Evolutionary conservation across 2,888 invertebrate genomes (phyloP), one percentile per base, ranked within the genome.

Genomic region (Lasioglossum malachurum): DNA sequence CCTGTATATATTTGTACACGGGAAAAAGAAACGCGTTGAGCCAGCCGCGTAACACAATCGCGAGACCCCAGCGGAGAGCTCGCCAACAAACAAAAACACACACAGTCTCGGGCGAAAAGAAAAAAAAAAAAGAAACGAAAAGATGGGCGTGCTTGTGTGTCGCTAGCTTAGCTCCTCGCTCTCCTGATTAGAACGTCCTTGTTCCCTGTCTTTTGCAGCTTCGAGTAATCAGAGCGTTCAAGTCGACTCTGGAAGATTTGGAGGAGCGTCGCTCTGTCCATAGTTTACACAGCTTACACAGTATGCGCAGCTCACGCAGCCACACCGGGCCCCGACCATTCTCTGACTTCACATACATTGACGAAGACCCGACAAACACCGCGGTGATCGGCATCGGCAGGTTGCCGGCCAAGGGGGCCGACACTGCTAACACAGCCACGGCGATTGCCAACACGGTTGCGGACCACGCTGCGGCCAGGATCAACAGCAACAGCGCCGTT

Each of bases 141-240:
- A 69, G 19, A 10, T 23, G 35, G 91, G 92, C 92, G 92, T 92
- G 94, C 93, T 94, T 94, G 93, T 94, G 94, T 94, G 94, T 94
- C 93, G 94, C 93, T 94, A 93, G 93, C 94, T 93, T 94, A 93
- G 94, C 93, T 94, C 93, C 94, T 94, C 94, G 94, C 93, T 92
- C 67, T 95, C 94, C 94, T 93, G 95, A 93, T 69, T 95, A 94
- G 95, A 94, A 95, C 94, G 94, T 95, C 95, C 95, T 82, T 69
- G 60, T 95, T 95, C 96, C 96, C 96, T 96, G 96, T 96, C 64
- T 96, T 97, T 98, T 98, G 97, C 99, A 99, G 99, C 98, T 99
- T 97, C 98, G 99, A 96, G 99, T 99, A 96, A 99, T 99, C 97
- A 98, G 99, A 97, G 99, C 99, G 96, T 99, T 99, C 98, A 99